Evolutionary conservation across 2,113 vertebrate genomes (phyloP), one percentile per base, ranked within the genome.

Genomic region (Atractosteus spatula): DNA sequence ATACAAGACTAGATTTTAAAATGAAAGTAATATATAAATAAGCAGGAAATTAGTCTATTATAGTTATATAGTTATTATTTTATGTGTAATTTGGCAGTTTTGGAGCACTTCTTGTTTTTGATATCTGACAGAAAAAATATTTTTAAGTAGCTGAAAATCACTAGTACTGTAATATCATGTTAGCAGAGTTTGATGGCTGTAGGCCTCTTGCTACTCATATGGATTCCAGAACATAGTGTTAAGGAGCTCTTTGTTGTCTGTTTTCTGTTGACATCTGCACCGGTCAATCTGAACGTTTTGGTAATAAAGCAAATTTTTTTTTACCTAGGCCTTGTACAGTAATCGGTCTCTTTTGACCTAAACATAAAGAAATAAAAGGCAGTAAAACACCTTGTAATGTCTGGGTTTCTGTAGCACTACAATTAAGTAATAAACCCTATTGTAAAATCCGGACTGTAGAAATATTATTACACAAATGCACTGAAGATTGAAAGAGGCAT

Each of bases 381-480:
- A 71, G 83, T 88, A 87, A 89, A 83, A 76, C 83, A 80, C 80
- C 86, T 86, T 82, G 73, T 55, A 67, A 84, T 76, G 87, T 88
- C 90, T 90, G 81, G 82, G 55, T 78, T 78, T 84, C 83, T 86
- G 85, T 71, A 80, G 76, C 69, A 65, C 14, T 68, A 81, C 62
- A 74, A 88, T 90, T 85, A 91, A 87, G 78, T 71, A 77, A 80
- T 91, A 90, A 90, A 85, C 55, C 67, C 41, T 41, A 43, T 54
- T 44, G 62, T 72, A 44, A 65, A 66, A 66, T n/a, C 7, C 3
- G n/a, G 57, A n/a, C 62, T 2, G 8, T 61, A n/a, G 45, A 11
- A 44, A 69, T n/a, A 41, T 42, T 55, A 29, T 62, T 68, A 13
- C 54, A 45, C 43, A 68, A 68, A 54, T 55, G 10, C 45, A 67